phyloP scores from a whole-genome alignment of 2,113 vertebrate species.

The Toxotes chatareus region DNA sequence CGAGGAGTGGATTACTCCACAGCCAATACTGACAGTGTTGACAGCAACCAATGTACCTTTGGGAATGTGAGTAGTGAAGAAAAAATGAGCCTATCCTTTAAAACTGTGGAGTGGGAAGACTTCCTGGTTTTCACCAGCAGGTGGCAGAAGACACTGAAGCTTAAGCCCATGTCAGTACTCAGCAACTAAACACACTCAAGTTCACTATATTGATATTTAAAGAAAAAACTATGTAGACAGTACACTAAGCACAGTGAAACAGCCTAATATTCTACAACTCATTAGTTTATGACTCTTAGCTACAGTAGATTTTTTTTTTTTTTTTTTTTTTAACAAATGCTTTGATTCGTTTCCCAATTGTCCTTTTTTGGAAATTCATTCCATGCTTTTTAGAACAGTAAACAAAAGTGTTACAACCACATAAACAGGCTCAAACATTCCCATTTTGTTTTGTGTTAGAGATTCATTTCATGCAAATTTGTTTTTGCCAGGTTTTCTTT shows the following conservation, averaged over 20 bases:
- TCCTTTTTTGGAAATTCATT: background rate
- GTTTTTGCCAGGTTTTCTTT: background rate
- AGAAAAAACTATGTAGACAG: background rate
- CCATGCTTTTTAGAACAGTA: background rate
- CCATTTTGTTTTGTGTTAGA: background rate
- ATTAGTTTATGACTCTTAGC: background rate
- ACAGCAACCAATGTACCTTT: background rate
- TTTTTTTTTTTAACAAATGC: background rate
- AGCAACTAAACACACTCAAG: conserved; percentile 6
- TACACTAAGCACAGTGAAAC: background rate
- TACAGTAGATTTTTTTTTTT: background rate
- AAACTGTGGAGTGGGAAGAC: background rate
- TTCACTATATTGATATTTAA: conserved; percentile 24
- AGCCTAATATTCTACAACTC: background rate
- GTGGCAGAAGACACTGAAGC: conserved; percentile 73
- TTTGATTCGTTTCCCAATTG: background rate
- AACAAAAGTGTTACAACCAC: background rate
- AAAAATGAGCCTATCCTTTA: background rate
- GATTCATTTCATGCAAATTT: conserved; percentile 12
- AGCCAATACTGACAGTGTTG: background rate
- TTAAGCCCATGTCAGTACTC: background rate
- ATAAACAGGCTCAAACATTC: background rate
- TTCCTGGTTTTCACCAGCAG: conserved; percentile 69
- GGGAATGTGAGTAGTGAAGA: background rate
- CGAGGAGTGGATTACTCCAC: background rate